Percentiles rank a stretch among this genome's conserved stretches.
Evolutionary conservation across 2,113 vertebrate species (phyloP).

Genomic region (Gnathochromis pfefferi): DNA sequence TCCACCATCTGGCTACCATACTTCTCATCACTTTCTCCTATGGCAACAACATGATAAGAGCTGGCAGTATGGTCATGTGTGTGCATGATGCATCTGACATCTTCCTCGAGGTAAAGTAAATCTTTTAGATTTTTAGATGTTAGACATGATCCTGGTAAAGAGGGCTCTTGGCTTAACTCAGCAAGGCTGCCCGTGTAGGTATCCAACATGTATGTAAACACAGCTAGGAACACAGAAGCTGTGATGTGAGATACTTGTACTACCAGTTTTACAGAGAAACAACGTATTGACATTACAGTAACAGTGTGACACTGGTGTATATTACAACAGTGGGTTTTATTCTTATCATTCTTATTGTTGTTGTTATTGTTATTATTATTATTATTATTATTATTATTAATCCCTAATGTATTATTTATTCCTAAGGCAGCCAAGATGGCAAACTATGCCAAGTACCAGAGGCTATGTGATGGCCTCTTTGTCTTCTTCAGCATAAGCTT

Average conservation of each 20-base stretch:
- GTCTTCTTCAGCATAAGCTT: slow-evolving; percentile 84
- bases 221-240: not conserved
- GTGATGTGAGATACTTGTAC: not conserved
- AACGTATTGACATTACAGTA: not conserved
- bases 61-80: slow-evolving; percentile 82
- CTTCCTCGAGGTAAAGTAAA: slow-evolving; percentile 81
- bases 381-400: not conserved
- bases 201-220: not conserved
- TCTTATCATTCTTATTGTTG: not conserved
- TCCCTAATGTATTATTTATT: slow-evolving; percentile 32
- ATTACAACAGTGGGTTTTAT: not conserved
- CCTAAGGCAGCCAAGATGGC: slow-evolving; percentile 89
- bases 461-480: slow-evolving; percentile 86
- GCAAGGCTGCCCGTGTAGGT: not conserved
- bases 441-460: slow-evolving; percentile 95
- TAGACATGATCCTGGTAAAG: not conserved
- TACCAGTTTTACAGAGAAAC: not conserved
- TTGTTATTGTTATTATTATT: not conserved
- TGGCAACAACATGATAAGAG: slow-evolving; percentile 85
- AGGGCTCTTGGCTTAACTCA: not conserved
- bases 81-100: slow-evolving; percentile 84
- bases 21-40: slow-evolving; percentile 85
- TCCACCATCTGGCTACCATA: slow-evolving; percentile 83
- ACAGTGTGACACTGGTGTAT: not conserved
- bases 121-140: not conserved